Conservation (phyloP, 2,113 vertebrate genomes). For the Lamprologus speciosus region DNA sequence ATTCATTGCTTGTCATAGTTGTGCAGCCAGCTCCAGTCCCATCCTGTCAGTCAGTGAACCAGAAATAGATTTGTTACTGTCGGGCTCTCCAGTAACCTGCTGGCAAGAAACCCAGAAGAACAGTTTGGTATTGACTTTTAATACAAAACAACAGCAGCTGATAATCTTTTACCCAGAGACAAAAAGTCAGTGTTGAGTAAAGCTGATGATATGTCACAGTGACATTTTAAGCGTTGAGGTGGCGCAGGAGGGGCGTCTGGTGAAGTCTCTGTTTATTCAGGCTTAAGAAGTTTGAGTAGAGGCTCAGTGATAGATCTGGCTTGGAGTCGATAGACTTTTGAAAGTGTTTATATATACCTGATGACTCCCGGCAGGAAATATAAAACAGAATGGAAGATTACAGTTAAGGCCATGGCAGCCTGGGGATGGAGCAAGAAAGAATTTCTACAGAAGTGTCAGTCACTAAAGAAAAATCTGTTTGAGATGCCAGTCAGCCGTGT, state of each 20-base stretch:
- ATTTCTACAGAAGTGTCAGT: neutral
- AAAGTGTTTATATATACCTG: neutral
- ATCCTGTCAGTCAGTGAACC: neutral
- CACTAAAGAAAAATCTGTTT: neutral
- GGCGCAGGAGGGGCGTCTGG: neutral
- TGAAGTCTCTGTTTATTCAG: neutral
- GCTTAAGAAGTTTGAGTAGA: neutral
- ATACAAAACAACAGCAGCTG: neutral
- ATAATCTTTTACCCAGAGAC: neutral
- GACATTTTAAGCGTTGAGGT: neutral
- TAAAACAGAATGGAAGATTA: neutral
- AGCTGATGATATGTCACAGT: neutral
- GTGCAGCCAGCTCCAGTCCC: neutral
- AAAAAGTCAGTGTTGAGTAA: neutral
- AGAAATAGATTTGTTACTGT: neutral
- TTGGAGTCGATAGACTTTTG: neutral
- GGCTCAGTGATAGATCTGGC: neutral
- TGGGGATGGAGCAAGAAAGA: neutral
- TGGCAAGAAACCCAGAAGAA: neutral
- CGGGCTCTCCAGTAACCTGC: neutral
- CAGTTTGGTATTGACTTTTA: neutral
- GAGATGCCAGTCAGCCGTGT: neutral
- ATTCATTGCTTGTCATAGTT: neutral
- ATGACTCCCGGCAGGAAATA: neutral
- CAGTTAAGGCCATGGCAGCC: neutral